phyloP scores from a whole-genome alignment of 2,797 vertebrate species.

The Notoglanidium macrostoma region DNA sequence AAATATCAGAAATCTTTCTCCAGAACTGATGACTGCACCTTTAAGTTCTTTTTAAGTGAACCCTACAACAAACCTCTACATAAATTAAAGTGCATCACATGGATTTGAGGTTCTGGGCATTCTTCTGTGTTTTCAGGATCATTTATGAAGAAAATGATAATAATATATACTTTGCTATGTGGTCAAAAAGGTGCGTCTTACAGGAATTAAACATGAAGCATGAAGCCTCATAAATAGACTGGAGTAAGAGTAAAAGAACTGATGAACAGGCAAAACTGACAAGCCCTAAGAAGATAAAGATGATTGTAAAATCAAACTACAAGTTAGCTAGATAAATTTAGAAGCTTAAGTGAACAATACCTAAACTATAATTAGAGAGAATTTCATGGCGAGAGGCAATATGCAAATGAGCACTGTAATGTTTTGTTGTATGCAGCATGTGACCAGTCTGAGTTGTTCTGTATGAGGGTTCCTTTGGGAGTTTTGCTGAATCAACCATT shows the following conservation, averaged over 20 bases:
- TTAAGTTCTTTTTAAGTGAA: not conserved
- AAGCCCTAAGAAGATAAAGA: not conserved
- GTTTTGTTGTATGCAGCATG: not conserved
- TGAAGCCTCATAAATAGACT: not conserved
- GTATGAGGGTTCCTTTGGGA: not conserved
- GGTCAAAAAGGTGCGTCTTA: not conserved
- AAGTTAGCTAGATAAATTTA: not conserved
- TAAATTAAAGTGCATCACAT: not conserved
- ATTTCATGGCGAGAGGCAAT: not conserved
- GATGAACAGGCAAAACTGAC: not conserved
- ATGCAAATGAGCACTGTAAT: not conserved
- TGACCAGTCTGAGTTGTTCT: not conserved
- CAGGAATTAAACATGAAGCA: not conserved
- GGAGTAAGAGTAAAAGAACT: not conserved
- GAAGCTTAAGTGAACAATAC: not conserved
- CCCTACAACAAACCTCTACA: not conserved
- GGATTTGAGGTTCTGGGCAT: not conserved
- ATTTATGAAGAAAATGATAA: not conserved
- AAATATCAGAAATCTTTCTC: no score
- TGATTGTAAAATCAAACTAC: not conserved
- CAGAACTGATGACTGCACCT: no score
- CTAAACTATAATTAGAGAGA: not conserved
- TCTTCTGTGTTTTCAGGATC: not conserved
- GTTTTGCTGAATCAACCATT: not conserved
- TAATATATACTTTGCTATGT: not conserved